Evolutionary conservation across 1,140 invertebrate genomes (phyloP), one percentile per base, ranked within the genome.

Genomic region (Streblospio benedicti): DNA sequence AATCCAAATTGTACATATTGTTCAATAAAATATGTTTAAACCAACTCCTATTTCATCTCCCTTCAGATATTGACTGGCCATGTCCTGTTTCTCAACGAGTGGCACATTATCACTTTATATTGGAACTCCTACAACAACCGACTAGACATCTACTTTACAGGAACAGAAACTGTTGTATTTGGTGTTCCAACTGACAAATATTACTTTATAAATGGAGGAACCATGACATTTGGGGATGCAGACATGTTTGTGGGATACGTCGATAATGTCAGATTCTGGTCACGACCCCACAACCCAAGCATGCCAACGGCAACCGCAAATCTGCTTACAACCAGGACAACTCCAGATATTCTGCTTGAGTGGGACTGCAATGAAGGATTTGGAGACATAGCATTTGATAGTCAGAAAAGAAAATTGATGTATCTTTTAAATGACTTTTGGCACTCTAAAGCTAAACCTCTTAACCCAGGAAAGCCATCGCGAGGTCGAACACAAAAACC

Each of bases 191-290:
- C 12, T 2, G 54, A 35, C 30, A 59, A 57, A n/a, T 4, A 51
- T 2, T 56, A 64, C 4, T 67, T 69, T 35, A 28, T 45, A 6
- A 27, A 59, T 2, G 60, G 62, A 25, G 67, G 67, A 33, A 58
- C 55, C 5, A 27, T 69, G 16, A 55, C 60, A 6, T 35, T 69
- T 52, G 67, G 65, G 20, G 35, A 60, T 41, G 57, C 53, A 12
- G 62, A 60, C 14, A 38, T 51, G 28, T 67, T 62, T 35, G 35
- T 33, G 35, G 67, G 67, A 14, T 62, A 61, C 20, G 56, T 69
- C 27, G 67, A 69, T 44, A 64, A 67, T 49, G 38, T 69, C 3
- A 55, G 67, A n/a, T 53, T 69, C 31, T 69, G 67, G 67, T 62
- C 60, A 14, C 51, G 67, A 32, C 63, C 64, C 32, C 59, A 63